phyloP scores from a whole-genome alignment of 2,113 vertebrate species.

The Cyanoderma ruficeps region DNA sequence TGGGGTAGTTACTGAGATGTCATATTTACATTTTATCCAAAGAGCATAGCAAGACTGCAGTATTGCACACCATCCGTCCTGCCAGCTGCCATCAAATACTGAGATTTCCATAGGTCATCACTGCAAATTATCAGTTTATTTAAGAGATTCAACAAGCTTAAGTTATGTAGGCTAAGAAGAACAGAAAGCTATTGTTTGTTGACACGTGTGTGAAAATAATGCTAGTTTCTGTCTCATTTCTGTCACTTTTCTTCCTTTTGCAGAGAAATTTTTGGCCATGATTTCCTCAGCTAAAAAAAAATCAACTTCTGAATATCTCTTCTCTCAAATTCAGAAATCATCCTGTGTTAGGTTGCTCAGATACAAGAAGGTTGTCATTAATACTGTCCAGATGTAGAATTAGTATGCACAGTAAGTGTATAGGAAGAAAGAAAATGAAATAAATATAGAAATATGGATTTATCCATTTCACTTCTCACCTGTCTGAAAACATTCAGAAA shows the following conservation, averaged over 20 bases:
- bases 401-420: not conserved
- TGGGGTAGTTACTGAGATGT: not conserved
- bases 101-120: not conserved
- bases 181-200: not conserved
- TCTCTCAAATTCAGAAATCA: not conserved
- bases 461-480: not conserved
- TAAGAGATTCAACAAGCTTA: not conserved
- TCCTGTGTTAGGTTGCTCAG: not conserved
- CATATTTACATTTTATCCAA: not conserved
- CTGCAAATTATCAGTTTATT: not conserved
- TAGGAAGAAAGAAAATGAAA: not conserved
- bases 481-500: not conserved
- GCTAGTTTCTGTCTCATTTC: not conserved
- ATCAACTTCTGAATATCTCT: not conserved
- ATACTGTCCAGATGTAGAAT: not conserved
- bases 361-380: not conserved
- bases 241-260: not conserved
- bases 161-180: not conserved
- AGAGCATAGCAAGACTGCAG: not conserved
- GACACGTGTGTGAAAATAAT: not conserved
- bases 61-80: not conserved
- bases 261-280: not conserved
- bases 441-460: not conserved
- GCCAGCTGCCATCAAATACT: not conserved
- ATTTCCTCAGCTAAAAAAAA: not conserved